Conservation (phyloP, 2,113 vertebrate genomes). For the Romanogobio albipinnatus region DNA sequence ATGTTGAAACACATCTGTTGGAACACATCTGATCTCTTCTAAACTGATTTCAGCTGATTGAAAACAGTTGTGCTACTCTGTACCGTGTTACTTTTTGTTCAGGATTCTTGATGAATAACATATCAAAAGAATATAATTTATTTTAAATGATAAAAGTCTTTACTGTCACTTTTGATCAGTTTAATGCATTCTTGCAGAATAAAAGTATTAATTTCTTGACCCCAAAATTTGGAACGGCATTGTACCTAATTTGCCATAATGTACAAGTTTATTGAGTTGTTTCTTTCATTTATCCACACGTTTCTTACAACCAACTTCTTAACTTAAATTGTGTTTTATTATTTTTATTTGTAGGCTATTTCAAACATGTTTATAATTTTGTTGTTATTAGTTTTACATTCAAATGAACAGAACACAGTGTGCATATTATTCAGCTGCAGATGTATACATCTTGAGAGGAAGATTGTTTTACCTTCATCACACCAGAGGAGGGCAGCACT, state of each 20-base stretch:
- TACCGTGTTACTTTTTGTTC: not conserved
- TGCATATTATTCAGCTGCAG: too few relatives aligned
- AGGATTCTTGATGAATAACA: not conserved
- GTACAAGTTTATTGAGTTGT: too few relatives aligned
- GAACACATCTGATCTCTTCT: not conserved
- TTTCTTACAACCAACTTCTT: too few relatives aligned
- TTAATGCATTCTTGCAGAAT: not conserved
- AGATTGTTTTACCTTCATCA: not conserved
- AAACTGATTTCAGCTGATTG: not conserved
- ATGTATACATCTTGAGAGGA: not conserved
- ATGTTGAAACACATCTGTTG: not conserved
- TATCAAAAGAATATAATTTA: not conserved
- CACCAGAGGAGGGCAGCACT: slow-evolving; percentile 39
- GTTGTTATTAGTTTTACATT: too few relatives aligned
- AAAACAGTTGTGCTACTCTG: not conserved
- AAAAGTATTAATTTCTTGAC: not conserved
- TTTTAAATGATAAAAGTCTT: not conserved
- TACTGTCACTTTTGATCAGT: not conserved
- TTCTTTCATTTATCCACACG: too few relatives aligned
- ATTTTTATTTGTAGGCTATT: too few relatives aligned
- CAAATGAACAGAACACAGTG: too few relatives aligned
- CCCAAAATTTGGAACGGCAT: not conserved
- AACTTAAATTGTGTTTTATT: too few relatives aligned
- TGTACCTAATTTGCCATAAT: too few relatives aligned
- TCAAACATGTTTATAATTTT: too few relatives aligned